A percentile compares a stretch with the other conserved stretches of the same genome.
phyloP scores from a whole-genome alignment of 2,888 invertebrate species.

The Lasioglossum leucozonium region DNA sequence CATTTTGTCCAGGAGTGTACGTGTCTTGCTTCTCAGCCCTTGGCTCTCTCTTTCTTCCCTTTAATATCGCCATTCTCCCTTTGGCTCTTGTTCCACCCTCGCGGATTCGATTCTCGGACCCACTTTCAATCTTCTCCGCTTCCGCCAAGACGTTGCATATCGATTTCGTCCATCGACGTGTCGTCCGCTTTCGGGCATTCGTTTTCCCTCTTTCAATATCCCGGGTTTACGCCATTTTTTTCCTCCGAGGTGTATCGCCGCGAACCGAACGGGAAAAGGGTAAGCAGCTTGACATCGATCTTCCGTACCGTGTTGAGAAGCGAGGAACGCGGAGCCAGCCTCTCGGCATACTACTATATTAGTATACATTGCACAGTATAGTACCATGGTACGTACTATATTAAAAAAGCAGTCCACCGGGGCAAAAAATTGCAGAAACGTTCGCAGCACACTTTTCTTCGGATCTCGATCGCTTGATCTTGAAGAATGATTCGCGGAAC shows the following conservation, averaged over 20 bases:
- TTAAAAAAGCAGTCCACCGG: neutral
- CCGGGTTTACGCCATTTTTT: neutral
- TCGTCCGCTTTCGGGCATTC: constrained; percentile 21
- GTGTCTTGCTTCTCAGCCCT: neutral
- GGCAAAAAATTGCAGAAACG: neutral
- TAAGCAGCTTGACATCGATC: constrained; percentile 18
- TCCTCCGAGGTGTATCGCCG: constrained; percentile 1
- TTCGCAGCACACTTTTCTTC: neutral
- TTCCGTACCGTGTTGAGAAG: neutral
- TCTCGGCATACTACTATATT: neutral
- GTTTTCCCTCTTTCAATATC: constrained; percentile 16
- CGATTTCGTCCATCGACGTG: constrained; percentile 64
- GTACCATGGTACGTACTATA: neutral
- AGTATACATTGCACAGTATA: no score
- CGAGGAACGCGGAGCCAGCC: neutral
- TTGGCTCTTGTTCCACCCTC: neutral
- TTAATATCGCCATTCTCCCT: neutral
- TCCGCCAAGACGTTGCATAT: constrained; percentile 59
- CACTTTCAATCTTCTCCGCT: constrained; percentile 66
- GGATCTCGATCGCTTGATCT: neutral
- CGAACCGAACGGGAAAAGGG: neutral
- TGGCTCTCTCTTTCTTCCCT: neutral
- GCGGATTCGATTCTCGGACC: constrained; percentile 70
- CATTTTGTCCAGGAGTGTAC: neutral
- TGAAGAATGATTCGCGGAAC: neutral